These are phyloP conservation scores for Hippocampus kuda DNA, from an alignment of 2,797 vertebrate genomes.

Conservation along the genomic window DNA sequence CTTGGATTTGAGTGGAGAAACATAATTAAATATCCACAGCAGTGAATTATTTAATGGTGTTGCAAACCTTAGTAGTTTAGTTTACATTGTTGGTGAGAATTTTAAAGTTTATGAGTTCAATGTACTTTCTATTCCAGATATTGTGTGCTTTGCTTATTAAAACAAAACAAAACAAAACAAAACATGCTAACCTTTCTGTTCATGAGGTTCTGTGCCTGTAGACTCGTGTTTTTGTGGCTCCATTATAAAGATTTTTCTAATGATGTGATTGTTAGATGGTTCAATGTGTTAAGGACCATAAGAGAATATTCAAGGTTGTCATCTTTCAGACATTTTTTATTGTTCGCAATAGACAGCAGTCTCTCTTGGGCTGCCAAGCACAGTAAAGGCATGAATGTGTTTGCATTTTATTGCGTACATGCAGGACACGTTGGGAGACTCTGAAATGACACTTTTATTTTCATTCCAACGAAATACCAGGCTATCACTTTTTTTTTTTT, in stretches of 20 bases:
- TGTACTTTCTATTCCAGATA: no score
- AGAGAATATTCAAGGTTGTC: constrained; percentile 45
- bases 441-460: neutral
- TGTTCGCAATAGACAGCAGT: constrained; percentile 3
- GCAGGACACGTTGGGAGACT: neutral
- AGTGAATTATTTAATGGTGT: no score
- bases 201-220: neutral
- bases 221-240: constrained; percentile 6
- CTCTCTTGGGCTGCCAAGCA: constrained; percentile 34
- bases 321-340: constrained; percentile 26
- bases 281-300: constrained; percentile 19
- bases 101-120: no score
- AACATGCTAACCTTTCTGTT: neutral
- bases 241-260: neutral
- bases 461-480: neutral
- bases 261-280: neutral
- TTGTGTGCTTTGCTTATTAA: no score
- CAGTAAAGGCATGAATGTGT: neutral
- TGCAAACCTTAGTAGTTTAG: no score
- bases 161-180: neutral
- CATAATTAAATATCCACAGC: no score
- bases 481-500: neutral
- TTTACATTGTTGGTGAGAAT: no score
- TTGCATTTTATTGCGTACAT: neutral
- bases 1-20: no score